Evolutionary conservation across 2,113 vertebrate species (phyloP).

Genomic region (Circaetus cinerascens): DNA sequence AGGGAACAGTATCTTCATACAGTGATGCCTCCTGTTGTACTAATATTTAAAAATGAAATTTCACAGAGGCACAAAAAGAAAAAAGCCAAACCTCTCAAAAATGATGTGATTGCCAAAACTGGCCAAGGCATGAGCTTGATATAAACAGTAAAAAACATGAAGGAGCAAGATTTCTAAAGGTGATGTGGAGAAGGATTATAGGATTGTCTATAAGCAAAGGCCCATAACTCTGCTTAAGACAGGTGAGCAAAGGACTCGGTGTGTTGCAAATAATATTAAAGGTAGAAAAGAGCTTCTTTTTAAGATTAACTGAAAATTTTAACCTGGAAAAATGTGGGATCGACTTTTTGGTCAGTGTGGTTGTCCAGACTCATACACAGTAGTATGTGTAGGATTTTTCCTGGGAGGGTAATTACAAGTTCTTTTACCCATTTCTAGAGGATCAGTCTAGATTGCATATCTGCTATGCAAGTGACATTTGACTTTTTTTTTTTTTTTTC

Average conservation of each 20-base stretch:
- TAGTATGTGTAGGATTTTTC: not conserved
- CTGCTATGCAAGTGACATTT: not conserved
- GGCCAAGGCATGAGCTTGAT: no score
- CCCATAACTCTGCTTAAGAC: not conserved
- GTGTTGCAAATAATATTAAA: not conserved
- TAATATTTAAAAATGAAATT: fast-evolving
- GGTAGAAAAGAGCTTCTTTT: not conserved
- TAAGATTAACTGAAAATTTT: not conserved
- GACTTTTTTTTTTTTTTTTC: no score
- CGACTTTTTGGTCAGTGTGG: fast-evolving
- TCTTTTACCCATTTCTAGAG: not conserved
- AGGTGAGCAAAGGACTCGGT: not conserved
- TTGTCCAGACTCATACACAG: not conserved
- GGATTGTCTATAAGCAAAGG: not conserved
- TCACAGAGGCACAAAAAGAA: not conserved
- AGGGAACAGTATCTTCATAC: not conserved
- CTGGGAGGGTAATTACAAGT: not conserved
- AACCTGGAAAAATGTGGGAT: not conserved
- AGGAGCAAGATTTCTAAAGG: not conserved
- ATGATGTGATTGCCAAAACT: fast-evolving
- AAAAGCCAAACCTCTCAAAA: not conserved
- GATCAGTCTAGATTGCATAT: not conserved
- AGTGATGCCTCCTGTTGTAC: not conserved
- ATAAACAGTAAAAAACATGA: not conserved
- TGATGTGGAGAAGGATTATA: not conserved